Percentiles rank a stretch among this genome's conserved stretches.
Conservation (phyloP, 2,888 invertebrate genomes). For the Mythimna impura region DNA sequence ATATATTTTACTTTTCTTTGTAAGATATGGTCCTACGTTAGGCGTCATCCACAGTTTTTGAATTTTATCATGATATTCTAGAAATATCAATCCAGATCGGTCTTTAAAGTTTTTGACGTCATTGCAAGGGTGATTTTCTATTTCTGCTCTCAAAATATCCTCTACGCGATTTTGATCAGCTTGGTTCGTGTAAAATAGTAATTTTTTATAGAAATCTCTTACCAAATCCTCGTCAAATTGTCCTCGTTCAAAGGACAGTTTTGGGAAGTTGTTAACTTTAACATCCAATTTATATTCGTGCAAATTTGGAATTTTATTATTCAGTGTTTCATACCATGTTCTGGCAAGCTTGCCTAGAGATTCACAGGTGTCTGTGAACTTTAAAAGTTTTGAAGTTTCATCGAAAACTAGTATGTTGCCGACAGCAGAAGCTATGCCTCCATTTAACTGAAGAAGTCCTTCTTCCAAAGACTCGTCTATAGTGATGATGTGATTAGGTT, state of each 20-base stretch:
- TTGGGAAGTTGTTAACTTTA: conserved; percentile 49
- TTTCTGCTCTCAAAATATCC: conserved; percentile 30
- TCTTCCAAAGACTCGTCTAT: conserved; percentile 44
- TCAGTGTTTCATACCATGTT: conserved; percentile 15
- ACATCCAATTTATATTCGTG: conserved; percentile 35
- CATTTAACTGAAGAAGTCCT: too few species aligned
- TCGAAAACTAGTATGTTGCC: conserved; percentile 36
- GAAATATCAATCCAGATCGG: conserved; percentile 40
- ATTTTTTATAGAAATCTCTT: conserved; percentile 38
- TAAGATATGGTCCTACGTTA: conserved; percentile 35
- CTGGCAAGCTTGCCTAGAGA: neutral
- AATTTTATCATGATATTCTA: conserved; percentile 50
- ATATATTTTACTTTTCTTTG: conserved; percentile 27
- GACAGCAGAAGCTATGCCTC: too few species aligned
- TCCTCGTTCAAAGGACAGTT: conserved; percentile 31
- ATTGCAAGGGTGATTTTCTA: conserved; percentile 15
- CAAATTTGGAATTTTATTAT: conserved; percentile 28
- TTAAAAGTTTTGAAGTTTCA: conserved; percentile 30
- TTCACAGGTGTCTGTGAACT: conserved; percentile 7
- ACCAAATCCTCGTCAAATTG: conserved; percentile 37
- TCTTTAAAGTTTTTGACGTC: conserved; percentile 19
- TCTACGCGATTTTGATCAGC: conserved; percentile 45
- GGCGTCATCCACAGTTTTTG: conserved; percentile 53
- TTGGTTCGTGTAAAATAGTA: conserved; percentile 55
- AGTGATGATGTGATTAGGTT: conserved; percentile 10